Evolutionary conservation across 1,140 invertebrate species (phyloP).

Genomic region (Aphis craccivora): DNA sequence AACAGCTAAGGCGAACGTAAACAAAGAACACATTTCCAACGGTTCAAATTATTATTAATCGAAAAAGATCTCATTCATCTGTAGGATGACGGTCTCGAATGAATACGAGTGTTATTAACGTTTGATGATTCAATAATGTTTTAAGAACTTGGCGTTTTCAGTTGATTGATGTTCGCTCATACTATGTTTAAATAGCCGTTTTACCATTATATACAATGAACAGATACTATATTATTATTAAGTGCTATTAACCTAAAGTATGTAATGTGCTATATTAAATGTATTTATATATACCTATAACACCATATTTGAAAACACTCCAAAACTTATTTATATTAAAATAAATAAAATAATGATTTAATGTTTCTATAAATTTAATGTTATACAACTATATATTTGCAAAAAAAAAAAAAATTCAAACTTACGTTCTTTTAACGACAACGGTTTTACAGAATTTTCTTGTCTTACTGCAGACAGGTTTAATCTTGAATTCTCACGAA

Average conservation of each 20-base stretch:
- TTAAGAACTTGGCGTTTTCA: not conserved
- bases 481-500: not conserved
- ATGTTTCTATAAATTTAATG: not conserved
- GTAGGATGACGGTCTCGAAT: not conserved
- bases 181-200: not conserved
- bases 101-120: not conserved
- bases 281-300: not conserved
- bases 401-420: not conserved
- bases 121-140: slow-evolving; percentile 36
- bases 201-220: not conserved
- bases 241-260: slow-evolving; percentile 24
- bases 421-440: not conserved
- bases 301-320: not conserved
- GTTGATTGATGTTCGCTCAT: slow-evolving; percentile 25
- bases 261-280: not conserved
- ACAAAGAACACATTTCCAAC: not conserved
- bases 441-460: not conserved
- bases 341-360: not conserved
- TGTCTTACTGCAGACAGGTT: not conserved
- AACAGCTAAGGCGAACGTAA: not conserved
- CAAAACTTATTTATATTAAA: not conserved
- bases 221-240: not conserved
- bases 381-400: not conserved
- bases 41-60: not conserved
- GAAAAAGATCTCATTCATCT: not conserved